These are phyloP conservation scores for Paralichthys olivaceus DNA, from an alignment of 2,113 vertebrate species.

Conservation along the genomic window DNA sequence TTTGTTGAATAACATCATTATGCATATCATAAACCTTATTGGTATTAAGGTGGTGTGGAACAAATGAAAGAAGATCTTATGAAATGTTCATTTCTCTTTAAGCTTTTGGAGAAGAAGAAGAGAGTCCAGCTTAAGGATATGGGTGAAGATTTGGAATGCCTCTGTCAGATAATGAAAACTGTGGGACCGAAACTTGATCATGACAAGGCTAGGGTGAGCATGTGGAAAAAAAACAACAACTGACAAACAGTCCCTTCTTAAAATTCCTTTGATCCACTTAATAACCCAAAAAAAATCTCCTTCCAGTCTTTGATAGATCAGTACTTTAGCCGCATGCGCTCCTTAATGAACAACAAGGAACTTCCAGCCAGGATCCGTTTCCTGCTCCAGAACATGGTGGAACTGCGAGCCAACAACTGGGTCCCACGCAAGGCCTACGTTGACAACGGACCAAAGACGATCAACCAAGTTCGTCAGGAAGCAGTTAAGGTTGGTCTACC, in stretches of 20 bases:
- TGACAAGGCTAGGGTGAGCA: constrained; percentile 93
- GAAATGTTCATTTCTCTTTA: neutral
- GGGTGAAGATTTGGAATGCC: constrained; percentile 99
- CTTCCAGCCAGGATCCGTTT: constrained; percentile 99
- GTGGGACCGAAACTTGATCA: constrained; percentile 99
- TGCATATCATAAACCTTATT: too few relatives aligned
- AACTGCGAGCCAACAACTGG: constrained; percentile 96
- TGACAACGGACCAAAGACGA: constrained; percentile 99
- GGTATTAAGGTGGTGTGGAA: neutral
- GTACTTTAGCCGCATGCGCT: constrained; percentile 98
- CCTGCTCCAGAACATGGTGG: constrained; percentile 99
- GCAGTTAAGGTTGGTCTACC: constrained; percentile 90
- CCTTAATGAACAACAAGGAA: constrained; percentile 98
- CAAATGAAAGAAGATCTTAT: neutral
- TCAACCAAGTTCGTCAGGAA: constrained; percentile 99
- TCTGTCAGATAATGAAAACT: constrained; percentile 99
- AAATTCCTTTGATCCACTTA: neutral
- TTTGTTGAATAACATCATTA: neutral
- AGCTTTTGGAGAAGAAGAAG: constrained; percentile 99
- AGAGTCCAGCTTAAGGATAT: constrained; percentile 98
- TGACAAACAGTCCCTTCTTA: fast-evolving
- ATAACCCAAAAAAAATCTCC: neutral
- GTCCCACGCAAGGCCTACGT: constrained; percentile 97
- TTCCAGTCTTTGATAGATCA: constrained; percentile 98
- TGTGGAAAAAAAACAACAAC: too few relatives aligned